phyloP scores from a whole-genome alignment of 1,140 invertebrate species.

The Zaprionus kolodkinae region DNA sequence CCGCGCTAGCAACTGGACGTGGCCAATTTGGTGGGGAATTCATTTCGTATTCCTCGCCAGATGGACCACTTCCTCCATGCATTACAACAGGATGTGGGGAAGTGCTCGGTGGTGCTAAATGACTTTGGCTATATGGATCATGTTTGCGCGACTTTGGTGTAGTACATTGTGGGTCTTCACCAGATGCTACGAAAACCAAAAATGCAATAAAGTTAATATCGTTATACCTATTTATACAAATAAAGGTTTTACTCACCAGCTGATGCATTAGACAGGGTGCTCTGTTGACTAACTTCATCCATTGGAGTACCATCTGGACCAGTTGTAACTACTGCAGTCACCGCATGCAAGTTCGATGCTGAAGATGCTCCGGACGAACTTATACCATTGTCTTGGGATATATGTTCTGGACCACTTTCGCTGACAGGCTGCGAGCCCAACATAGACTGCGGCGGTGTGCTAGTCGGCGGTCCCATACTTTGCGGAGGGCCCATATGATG shows the following conservation, averaged over 20 bases:
- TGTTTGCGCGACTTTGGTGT: slow-evolving; percentile 91
- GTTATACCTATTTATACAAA: background rate
- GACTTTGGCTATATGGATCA: slow-evolving; percentile 86
- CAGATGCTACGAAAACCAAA: slow-evolving; percentile 88
- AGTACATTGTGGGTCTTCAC: slow-evolving; percentile 91
- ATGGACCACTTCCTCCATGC: slow-evolving; percentile 87
- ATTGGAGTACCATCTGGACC: slow-evolving; percentile 93
- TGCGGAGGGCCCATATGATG: slow-evolving; percentile 87
- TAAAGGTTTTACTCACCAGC: slow-evolving; percentile 87
- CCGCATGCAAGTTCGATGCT: slow-evolving; percentile 86
- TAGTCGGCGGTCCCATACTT: slow-evolving; percentile 85
- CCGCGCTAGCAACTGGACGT: slow-evolving; percentile 94
- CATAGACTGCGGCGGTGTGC: slow-evolving; percentile 77
- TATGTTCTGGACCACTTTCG: slow-evolving; percentile 78
- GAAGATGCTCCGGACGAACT: slow-evolving; percentile 84
- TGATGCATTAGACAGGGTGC: slow-evolving; percentile 95
- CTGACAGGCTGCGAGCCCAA: slow-evolving; percentile 61
- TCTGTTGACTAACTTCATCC: slow-evolving; percentile 96
- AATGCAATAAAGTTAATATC: background rate
- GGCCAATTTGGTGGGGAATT: slow-evolving; percentile 93
- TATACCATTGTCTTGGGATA: slow-evolving; percentile 83
- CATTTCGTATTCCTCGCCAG: slow-evolving; percentile 96
- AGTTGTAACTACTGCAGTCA: slow-evolving; percentile 93
- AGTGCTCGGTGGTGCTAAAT: slow-evolving; percentile 89
- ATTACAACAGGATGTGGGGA: slow-evolving; percentile 89